A percentile compares a stretch with the other conserved stretches of the same genome.
Evolutionary conservation across 2,797 vertebrate genomes (phyloP).

Genomic region (Salmo trutta): DNA sequence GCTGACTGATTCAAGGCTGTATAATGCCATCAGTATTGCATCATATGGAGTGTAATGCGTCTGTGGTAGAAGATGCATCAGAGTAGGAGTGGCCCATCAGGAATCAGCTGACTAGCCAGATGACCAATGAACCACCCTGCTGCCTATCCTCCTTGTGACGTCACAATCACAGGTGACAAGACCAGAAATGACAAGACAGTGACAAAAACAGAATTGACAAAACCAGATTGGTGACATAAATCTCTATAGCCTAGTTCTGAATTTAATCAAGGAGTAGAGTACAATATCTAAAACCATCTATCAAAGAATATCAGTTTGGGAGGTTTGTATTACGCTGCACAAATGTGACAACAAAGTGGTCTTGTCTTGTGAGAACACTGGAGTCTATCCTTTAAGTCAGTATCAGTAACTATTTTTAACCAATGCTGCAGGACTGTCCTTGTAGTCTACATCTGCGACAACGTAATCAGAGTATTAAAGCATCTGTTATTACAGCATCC

Average conservation of each 20-base stretch:
- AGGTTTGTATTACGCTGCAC: too few relatives aligned
- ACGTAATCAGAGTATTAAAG: not conserved
- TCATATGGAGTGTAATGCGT: not conserved
- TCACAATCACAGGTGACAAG: conserved; percentile 5
- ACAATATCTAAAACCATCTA: not conserved
- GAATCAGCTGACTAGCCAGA: not conserved
- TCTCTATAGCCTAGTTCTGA: not conserved
- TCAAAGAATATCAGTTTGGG: too few relatives aligned
- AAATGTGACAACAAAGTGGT: too few relatives aligned
- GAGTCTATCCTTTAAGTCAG: not conserved
- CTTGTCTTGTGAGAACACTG: too few relatives aligned
- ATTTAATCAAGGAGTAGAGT: too few relatives aligned
- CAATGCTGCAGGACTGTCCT: not conserved
- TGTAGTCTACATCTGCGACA: not conserved
- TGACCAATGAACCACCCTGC: not conserved
- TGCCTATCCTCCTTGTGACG: conserved; percentile 21
- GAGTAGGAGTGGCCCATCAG: not conserved
- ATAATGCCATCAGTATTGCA: not conserved
- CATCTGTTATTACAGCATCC: not conserved
- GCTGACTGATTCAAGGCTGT: not conserved
- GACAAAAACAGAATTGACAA: not conserved
- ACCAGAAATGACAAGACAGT: not conserved
- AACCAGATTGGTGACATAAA: not conserved
- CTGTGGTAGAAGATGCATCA: not conserved
- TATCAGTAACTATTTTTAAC: not conserved